Base-by-base conservation (phyloP, 2,888 invertebrate species). In the Cylloceria caligata region DNA sequence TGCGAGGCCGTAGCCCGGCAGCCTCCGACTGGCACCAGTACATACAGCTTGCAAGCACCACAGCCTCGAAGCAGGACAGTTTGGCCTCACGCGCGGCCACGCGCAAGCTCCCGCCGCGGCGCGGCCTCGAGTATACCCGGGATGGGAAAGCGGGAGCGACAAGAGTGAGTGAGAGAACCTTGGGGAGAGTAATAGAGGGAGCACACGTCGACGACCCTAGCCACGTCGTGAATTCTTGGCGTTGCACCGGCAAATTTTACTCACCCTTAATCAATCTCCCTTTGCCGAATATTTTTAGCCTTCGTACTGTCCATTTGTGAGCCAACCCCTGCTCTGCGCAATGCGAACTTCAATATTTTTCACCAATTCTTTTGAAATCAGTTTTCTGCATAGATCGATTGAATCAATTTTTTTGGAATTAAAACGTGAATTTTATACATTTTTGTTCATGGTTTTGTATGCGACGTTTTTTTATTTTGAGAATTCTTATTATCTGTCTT, bases 1-100 rank as follows among this genome's bases (percentile, higher is more conserved):
- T 87, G 87, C 85, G 85, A 88, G 88, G 87, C 87, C 88, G 87
- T 88, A 84, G 88, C 89, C 89, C 88, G 88, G 89, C 88, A 89
- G 87, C 87, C 89, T 87, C 88, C 88, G 87, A 89, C 89, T 89
- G 89, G 88, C 87, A 88, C 85, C 87, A 86, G 87, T 57, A 55
- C 76, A 72, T 72, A 73, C 72, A 72, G 78, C 81, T 78, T 79
- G 79, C 88, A 86, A 86, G 84, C 82, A 72, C 78, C 68, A 73
- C 64, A 75, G 81, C 82, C 81, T 80, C 83, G 79, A 80, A 77
- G n/a, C n/a, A n/a, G 75, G 80, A 69, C 64, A 74, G 68, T 83
- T 65, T 76, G 65, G 77, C 86, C 86, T 86, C 85, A 83, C 86
- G 75, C 88, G 86, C 83, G 84, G 86, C 87, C 86, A 88, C 86